These are phyloP conservation scores for Eristalinus aeneus DNA, from an alignment of 2,888 invertebrate species.

Conservation along the genomic window DNA sequence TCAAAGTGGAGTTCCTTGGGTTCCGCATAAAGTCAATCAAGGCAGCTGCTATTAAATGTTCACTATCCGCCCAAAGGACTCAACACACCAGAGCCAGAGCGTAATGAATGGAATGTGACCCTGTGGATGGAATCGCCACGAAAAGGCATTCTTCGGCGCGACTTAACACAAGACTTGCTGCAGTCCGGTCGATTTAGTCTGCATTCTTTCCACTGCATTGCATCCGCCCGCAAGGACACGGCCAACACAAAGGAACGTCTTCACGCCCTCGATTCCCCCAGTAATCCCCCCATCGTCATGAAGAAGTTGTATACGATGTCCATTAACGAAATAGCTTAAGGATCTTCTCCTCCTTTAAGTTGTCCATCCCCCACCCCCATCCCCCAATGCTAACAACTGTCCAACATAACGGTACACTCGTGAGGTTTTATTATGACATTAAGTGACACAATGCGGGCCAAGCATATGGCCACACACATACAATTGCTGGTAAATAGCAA, in stretches of 20 bases:
- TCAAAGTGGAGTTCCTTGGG: too few species aligned
- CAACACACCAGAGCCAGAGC: background rate
- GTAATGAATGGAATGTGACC: background rate
- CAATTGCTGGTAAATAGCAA: slow-evolving; percentile 20
- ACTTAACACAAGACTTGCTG: background rate
- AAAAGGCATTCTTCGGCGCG: background rate
- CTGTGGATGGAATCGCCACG: background rate
- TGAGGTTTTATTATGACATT: slow-evolving; percentile 52
- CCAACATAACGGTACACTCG: slow-evolving; percentile 24
- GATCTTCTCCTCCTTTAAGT: slow-evolving; percentile 15
- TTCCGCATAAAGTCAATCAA: background rate
- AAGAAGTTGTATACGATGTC: slow-evolving; percentile 2
- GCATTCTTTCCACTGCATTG: slow-evolving; percentile 1
- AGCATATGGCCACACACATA: slow-evolving; percentile 8
- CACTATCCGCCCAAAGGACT: background rate
- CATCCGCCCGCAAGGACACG: slow-evolving; percentile 8
- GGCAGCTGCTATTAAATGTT: background rate
- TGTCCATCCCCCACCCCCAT: background rate
- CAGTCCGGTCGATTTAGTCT: slow-evolving; percentile 1
- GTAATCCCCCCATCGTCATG: background rate
- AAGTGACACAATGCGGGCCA: slow-evolving; percentile 30
- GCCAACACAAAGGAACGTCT: background rate
- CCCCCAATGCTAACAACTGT: background rate
- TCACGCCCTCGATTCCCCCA: too few species aligned
- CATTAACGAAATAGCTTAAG: slow-evolving; percentile 36